Evolutionary conservation across 2,113 vertebrate species (phyloP), one percentile per base, ranked within the genome.

Genomic region (Opisthocomus hoazin): DNA sequence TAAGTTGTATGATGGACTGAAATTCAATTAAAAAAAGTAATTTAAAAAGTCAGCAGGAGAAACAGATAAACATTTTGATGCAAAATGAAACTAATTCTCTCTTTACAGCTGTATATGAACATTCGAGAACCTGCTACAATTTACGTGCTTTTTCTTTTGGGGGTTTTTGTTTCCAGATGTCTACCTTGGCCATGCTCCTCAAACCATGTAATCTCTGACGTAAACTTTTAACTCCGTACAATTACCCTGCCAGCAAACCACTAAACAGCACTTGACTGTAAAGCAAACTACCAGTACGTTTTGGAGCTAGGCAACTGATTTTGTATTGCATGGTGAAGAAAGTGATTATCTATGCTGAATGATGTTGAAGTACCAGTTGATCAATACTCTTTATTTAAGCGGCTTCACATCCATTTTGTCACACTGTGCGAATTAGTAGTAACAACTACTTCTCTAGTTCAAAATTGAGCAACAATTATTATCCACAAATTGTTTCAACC

Each of bases 61-160:
- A 96, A 89, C 89, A 76, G 69, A 94, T 82, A 82, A 90, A 94
- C 89, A 96, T 96, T 96, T 96, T 96, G 96, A 97, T 97, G 96
- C 95, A 96, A 96, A 96, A 97, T 92, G 94, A 94, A 96, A 94
- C 84, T 60, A 92, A 91, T 78, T 90, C 86, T 81, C 79, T 93
- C 92, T 94, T 96, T 79, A 87, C 69, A 97, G 29, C 65, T 77
- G 54, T 12, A 57, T n/a, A 57, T 11, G 8, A 75, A 66, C 84
- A 37, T 75, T 70, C 4, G 0, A 94, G 81, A 89, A 73, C 61
- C 50, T 37, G 39, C 2, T 69, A 3, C 43, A 63, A 81, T 45
- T 54, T 50, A 34, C 4, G 3, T 29, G 61, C 32, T 41, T 94
- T 75, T n/a, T 58, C 60, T 71, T 91, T 57, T 11, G n/a, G 64